phyloP scores from a whole-genome alignment of 1,140 invertebrate species.

The Goniozus legneri region DNA sequence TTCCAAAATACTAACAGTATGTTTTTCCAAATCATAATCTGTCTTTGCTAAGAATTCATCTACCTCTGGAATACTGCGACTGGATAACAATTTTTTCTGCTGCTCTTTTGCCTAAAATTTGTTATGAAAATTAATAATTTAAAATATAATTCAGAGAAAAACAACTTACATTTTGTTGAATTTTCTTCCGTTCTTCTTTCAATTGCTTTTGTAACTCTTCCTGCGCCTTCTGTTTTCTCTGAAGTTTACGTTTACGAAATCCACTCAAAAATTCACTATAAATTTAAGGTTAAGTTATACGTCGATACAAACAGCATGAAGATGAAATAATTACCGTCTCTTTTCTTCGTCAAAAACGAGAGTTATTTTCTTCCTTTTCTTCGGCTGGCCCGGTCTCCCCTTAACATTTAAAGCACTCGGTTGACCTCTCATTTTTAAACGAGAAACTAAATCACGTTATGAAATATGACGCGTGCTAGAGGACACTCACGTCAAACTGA shows the following conservation, averaged over 20 bases:
- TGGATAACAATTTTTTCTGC: slow-evolving; percentile 63
- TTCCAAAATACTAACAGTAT: slow-evolving; percentile 72
- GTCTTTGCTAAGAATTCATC: slow-evolving; percentile 62
- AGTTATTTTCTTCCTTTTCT: slow-evolving; percentile 52
- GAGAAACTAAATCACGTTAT: no score
- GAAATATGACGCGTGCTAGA: no score
- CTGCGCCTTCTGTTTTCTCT: slow-evolving; percentile 67
- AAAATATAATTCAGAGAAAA: slow-evolving; percentile 5
- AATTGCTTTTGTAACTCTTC: slow-evolving; percentile 65
- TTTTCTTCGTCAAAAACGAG: slow-evolving; percentile 62
- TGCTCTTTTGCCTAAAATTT: slow-evolving; percentile 60
- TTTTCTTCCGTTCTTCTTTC: slow-evolving; percentile 71
- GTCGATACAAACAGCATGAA: not conserved
- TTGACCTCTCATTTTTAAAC: no score
- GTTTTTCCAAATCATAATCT: slow-evolving; percentile 70
- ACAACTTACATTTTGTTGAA: slow-evolving; percentile 64
- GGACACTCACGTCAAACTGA: no score
- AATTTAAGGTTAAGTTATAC: slow-evolving; percentile 13
- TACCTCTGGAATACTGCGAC: slow-evolving; percentile 63
- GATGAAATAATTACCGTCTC: slow-evolving; percentile 52
- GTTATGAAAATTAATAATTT: not conserved
- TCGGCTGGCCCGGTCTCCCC: slow-evolving; percentile 24
- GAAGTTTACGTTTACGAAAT: slow-evolving; percentile 72
- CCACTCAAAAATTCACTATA: slow-evolving; percentile 70
- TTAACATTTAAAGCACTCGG: slow-evolving; percentile 29